phyloP scores from a whole-genome alignment of 2,888 invertebrate genomes.

The Rhamnusium bicolor region DNA sequence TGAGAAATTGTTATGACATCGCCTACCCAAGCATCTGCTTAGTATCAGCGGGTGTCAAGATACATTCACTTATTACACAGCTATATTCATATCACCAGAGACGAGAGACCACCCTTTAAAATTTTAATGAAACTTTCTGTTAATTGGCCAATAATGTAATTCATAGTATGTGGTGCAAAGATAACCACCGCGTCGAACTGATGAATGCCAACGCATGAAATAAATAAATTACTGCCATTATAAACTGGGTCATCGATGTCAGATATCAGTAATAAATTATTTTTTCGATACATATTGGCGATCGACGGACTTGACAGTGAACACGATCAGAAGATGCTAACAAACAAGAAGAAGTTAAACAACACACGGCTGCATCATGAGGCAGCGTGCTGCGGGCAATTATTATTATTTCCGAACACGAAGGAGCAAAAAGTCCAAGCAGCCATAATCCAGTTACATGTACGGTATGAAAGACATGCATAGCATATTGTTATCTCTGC shows the following conservation, averaged over 20 bases:
- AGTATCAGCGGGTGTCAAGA: background rate
- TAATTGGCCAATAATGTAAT: constrained; percentile 11
- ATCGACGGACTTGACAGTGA: constrained; percentile 41
- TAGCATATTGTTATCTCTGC: constrained; percentile 55
- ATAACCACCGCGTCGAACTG: background rate
- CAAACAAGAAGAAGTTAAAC: constrained; percentile 50
- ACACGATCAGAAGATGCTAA: constrained; percentile 41
- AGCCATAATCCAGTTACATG: constrained; percentile 54
- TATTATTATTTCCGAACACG: constrained; percentile 61
- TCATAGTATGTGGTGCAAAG: constrained; percentile 1
- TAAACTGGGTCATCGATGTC: constrained; percentile 47
- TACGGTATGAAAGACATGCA: constrained; percentile 56
- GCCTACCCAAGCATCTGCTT: background rate
- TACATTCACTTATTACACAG: background rate
- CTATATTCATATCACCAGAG: background rate
- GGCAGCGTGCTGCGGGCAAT: constrained; percentile 51
- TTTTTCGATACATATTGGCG: constrained; percentile 46
- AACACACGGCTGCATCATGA: constrained; percentile 45
- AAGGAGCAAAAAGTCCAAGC: constrained; percentile 48
- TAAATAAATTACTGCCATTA: constrained; percentile 43
- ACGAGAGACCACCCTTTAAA: background rate
- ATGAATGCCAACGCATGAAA: constrained; percentile 29
- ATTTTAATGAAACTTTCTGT: background rate
- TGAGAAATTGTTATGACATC: background rate
- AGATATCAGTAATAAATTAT: constrained; percentile 47